Conservation (phyloP, 2,888 invertebrate species). For the Sabatieria punctata region DNA sequence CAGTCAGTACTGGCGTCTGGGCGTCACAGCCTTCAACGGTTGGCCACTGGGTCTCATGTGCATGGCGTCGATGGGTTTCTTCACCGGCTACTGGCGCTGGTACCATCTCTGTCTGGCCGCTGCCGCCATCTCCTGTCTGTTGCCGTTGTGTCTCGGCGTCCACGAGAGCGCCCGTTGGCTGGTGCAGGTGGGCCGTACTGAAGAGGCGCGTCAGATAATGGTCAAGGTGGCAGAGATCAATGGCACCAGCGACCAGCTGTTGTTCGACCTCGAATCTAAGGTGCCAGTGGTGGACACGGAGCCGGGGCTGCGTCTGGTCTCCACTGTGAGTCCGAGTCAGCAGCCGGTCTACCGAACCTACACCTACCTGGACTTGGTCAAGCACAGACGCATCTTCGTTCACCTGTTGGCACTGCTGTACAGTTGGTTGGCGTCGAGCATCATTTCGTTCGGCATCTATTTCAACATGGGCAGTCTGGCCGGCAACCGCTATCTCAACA, state of each 20-base stretch:
- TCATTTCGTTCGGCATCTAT: constrained; percentile 10
- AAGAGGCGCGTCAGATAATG: constrained; percentile 2
- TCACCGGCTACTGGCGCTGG: constrained; percentile 5
- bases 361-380: constrained; percentile 5
- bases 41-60: constrained; percentile 9
- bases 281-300: not conserved
- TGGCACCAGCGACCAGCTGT: not conserved
- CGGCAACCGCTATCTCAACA: constrained; percentile 8
- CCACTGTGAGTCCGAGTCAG: not conserved
- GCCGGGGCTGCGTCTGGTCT: not conserved
- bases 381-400: not conserved
- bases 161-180: constrained; percentile 10
- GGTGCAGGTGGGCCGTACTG: constrained; percentile 1
- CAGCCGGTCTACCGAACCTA: not conserved
- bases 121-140: not conserved
- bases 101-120: constrained; percentile 4
- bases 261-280: not conserved
- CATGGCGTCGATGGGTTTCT: constrained; percentile 8
- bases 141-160: not conserved
- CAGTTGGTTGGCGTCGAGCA: constrained; percentile 8
- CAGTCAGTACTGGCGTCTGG: constrained; percentile 5
- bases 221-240: constrained; percentile 2
- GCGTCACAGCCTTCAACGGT: constrained; percentile 6
- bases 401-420: constrained; percentile 5
- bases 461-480: constrained; percentile 3